These are phyloP conservation scores for Bombus cullumanus DNA, from an alignment of 1,140 invertebrate species.

Conservation along the genomic window DNA sequence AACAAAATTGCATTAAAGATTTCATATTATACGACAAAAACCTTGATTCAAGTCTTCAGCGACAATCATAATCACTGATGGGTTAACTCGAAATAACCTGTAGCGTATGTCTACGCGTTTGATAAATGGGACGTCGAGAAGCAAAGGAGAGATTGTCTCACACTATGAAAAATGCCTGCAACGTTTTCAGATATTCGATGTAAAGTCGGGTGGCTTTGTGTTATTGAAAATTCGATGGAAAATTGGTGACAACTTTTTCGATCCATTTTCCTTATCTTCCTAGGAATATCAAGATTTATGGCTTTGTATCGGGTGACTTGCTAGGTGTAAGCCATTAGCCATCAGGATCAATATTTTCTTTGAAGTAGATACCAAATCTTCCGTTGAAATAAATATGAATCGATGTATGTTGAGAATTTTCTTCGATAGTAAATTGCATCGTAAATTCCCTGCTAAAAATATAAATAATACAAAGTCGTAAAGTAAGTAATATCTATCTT, in stretches of 20 bases:
- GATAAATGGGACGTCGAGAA: neutral
- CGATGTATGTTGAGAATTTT: neutral
- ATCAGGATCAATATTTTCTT: conserved; percentile 14
- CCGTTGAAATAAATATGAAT: neutral
- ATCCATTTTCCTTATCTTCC: conserved; percentile 28
- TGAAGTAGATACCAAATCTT: neutral
- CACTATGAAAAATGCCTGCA: neutral
- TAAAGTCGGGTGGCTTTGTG: neutral
- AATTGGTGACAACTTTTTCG: conserved; percentile 23
- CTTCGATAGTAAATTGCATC: neutral
- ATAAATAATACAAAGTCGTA: neutral
- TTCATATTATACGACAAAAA: no score
- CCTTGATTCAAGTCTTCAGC: neutral
- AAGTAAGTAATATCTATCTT: no score
- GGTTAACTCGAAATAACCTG: neutral
- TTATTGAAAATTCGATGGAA: conserved; percentile 19
- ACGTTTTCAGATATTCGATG: neutral
- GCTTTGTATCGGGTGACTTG: neutral
- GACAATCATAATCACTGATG: neutral
- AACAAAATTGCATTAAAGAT: no score
- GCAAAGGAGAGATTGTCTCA: neutral
- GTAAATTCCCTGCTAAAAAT: neutral
- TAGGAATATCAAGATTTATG: conserved; percentile 30
- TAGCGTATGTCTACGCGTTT: neutral
- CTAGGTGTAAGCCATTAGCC: neutral